Base-by-base conservation (phyloP, 2,113 vertebrate genomes). In the Ictidomys tridecemlineatus region DNA sequence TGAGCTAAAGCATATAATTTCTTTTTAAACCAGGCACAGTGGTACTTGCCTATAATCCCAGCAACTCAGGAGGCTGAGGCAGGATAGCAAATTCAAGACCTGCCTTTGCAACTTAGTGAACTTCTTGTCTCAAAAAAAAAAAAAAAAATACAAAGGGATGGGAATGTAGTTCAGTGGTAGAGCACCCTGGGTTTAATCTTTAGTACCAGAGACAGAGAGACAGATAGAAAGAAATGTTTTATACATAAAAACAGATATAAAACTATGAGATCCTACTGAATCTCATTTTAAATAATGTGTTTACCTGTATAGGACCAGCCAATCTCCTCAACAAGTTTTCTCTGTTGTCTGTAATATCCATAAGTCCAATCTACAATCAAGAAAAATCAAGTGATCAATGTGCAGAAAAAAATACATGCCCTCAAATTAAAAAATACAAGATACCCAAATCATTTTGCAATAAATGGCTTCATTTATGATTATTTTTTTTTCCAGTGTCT, bases 221-320 rank as follows among this genome's bases (percentile, higher is more conserved):
- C 8, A 63, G 22, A 63, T 9, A 28, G 24, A 22, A 5, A 58
- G 56, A 58, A 1, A 58, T 20, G 22, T 26, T 69, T 92, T 90
- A 42, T 9, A 70, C 34, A 45, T 70, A 78, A 91, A 83, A 96
- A 65, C 9, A 70, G n/a, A 87, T 61, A 58, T 1, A 78, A 74
- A 85, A 9, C 56, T 94, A 84, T 67, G 61, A 34, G 2, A 87
- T 86, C 93, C 24, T 69, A 10, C 3, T 86, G 72, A 72, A 72
- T 89, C 18, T 93, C 26, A 87, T 22, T 45, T 69, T 24, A 39
- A 74, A 48, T 37, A 82, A 85, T 45, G 70, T 30, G 32, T 37
- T 98, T 99, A 99, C 99, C 99, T 98, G 99, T 98, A 4, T 99
- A 99, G 4, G 99, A 99, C 99, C 99, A 99, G 95, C 99, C 99